Conservation (phyloP, 1,140 invertebrate genomes). For the Macrocentrus cingulum region DNA sequence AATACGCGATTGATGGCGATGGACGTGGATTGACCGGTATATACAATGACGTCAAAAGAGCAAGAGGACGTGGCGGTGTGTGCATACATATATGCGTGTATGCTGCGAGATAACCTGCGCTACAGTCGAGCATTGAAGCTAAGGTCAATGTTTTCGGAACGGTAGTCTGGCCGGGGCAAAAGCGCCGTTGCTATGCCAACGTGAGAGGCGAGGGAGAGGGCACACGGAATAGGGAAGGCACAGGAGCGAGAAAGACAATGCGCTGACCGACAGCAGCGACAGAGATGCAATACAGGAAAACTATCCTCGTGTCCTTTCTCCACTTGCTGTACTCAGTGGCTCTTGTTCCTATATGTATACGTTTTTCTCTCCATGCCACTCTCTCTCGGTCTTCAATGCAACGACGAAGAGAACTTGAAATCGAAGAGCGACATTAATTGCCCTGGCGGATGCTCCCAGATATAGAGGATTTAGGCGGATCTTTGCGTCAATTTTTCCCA, state of each 20-base stretch:
- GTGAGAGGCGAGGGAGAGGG: slow-evolving; percentile 28
- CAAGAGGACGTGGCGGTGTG: not conserved
- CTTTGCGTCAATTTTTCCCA: slow-evolving; percentile 8
- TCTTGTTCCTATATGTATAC: slow-evolving; percentile 13
- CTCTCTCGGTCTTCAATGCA: not conserved
- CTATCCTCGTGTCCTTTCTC: slow-evolving; percentile 4
- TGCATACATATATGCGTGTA: not conserved
- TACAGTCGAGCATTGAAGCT: slow-evolving; percentile 24
- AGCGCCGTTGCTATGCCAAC: slow-evolving; percentile 46
- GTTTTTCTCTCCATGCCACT: slow-evolving; percentile 21
- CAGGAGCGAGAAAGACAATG: slow-evolving; percentile 21
- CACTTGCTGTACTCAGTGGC: not conserved
- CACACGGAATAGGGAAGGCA: slow-evolving; percentile 32
- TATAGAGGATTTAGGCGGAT: slow-evolving; percentile 12
- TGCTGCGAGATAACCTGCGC: slow-evolving; percentile 13
- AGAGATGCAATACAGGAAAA: slow-evolving; percentile 9
- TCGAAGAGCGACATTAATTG: slow-evolving; percentile 42
- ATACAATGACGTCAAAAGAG: not conserved
- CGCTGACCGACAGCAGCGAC: slow-evolving; percentile 7
- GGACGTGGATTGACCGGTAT: not conserved
- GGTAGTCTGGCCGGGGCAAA: slow-evolving; percentile 36
- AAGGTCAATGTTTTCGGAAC: slow-evolving; percentile 53
- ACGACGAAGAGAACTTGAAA: slow-evolving; percentile 9
- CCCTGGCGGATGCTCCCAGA: slow-evolving; percentile 22
- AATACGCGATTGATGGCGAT: slow-evolving; percentile 25